Percentiles rank a stretch among this genome's conserved stretches.
Evolutionary conservation across 2,888 invertebrate genomes (phyloP).

Genomic region (Andricus curvator): DNA sequence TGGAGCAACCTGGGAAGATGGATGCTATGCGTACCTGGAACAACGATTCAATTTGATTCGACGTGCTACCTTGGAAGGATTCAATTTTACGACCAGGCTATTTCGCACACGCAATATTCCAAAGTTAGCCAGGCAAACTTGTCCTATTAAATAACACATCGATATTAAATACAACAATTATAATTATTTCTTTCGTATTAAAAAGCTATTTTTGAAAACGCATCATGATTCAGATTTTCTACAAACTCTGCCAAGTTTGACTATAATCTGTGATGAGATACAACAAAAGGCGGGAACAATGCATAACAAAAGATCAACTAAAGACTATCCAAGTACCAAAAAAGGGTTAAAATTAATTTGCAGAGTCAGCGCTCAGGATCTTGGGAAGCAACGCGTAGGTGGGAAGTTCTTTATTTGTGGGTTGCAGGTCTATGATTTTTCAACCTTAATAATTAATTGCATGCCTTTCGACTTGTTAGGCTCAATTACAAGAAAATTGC

Average conservation of each 20-base stretch:
- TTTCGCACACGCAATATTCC: background rate
- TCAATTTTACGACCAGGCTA: background rate
- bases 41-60: background rate
- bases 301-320: background rate
- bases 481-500: slow-evolving; percentile 29
- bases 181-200: background rate
- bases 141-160: background rate
- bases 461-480: slow-evolving; percentile 10
- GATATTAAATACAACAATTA: background rate
- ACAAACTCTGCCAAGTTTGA: background rate
- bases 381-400: slow-evolving; percentile 12
- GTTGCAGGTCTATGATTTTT: slow-evolving; percentile 7
- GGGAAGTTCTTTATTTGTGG: background rate
- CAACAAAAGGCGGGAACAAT: background rate
- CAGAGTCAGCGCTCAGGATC: slow-evolving; percentile 7
- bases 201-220: background rate
- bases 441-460: slow-evolving; percentile 19
- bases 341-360: slow-evolving; percentile 15
- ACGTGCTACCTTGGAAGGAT: background rate
- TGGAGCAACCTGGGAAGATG: background rate
- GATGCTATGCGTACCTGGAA: background rate
- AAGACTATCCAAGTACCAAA: background rate
- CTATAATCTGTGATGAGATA: background rate
- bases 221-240: background rate
- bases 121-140: background rate